Percentiles rank a stretch among this genome's conserved stretches.
Conservation (phyloP, 2,888 invertebrate genomes). For the Xestia rhomboidea region DNA sequence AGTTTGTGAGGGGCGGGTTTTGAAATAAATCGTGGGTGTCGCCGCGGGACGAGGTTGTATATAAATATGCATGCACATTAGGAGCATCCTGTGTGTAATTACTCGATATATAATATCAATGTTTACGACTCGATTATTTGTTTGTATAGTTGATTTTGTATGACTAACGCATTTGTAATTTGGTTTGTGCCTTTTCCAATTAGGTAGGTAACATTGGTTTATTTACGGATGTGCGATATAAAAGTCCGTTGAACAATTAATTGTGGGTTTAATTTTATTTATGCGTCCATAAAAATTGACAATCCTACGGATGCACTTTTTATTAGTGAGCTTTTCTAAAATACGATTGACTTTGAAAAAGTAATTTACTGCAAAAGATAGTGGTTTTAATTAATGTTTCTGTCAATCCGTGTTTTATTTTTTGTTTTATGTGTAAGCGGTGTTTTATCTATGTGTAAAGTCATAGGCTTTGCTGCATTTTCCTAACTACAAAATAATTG, state of each 20-base stretch:
- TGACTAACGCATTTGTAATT: not conserved
- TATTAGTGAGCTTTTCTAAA: not conserved
- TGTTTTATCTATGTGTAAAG: not conserved
- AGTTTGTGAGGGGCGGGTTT: slow-evolving; percentile 43
- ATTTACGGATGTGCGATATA: slow-evolving; percentile 29
- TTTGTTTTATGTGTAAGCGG: not conserved
- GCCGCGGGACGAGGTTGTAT: slow-evolving; percentile 32
- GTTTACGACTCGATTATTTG: slow-evolving; percentile 39
- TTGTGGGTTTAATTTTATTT: slow-evolving; percentile 4
- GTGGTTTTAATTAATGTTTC: slow-evolving; percentile 16
- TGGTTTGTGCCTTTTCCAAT: not conserved
- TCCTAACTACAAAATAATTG: too few species aligned
- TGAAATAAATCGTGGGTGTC: slow-evolving; percentile 58
- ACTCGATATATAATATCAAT: slow-evolving; percentile 36
- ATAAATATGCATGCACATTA: slow-evolving; percentile 64
- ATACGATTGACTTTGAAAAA: slow-evolving; percentile 14
- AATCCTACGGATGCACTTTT: slow-evolving; percentile 17
- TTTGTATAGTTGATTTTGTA: slow-evolving; percentile 11
- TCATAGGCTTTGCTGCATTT: not conserved
- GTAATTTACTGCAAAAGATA: slow-evolving; percentile 18
- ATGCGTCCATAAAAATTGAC: slow-evolving; percentile 1
- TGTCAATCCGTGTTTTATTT: not conserved
- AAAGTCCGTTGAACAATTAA: slow-evolving; percentile 11
- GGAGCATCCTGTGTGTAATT: slow-evolving; percentile 55
- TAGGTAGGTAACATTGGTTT: not conserved